Conservation (phyloP, 1,140 invertebrate genomes). For the Zaprionus lachaisei region DNA sequence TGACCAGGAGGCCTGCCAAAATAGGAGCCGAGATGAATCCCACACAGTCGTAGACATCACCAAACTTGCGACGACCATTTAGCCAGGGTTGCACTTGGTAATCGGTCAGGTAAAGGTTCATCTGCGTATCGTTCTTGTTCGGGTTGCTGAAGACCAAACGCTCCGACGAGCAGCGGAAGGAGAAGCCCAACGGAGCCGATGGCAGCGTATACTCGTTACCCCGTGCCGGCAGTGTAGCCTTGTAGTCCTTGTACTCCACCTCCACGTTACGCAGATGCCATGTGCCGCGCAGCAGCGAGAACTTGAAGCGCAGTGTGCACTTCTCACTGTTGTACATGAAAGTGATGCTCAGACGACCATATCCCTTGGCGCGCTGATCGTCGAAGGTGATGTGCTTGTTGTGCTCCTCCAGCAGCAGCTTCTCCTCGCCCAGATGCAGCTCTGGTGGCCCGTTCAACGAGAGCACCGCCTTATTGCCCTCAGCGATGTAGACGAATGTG, state of each 20-base stretch:
- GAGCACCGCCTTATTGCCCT: constrained; percentile 78
- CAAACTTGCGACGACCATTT: constrained; percentile 86
- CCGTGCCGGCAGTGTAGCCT: constrained; percentile 67
- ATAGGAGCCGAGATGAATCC: constrained; percentile 96
- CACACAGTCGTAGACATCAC: constrained; percentile 93
- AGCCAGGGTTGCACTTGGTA: constrained; percentile 86
- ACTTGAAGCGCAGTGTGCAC: constrained; percentile 73
- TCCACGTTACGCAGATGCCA: constrained; percentile 86
- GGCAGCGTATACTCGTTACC: constrained; percentile 76
- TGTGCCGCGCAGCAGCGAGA: constrained; percentile 82
- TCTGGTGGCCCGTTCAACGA: constrained; percentile 67
- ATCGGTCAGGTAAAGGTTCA: constrained; percentile 84
- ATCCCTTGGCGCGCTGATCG: constrained; percentile 69
- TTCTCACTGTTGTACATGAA: constrained; percentile 71
- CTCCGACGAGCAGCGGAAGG: constrained; percentile 85
- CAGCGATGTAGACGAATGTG: constrained; percentile 73
- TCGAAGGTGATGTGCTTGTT: constrained; percentile 78
- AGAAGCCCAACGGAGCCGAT: constrained; percentile 85
- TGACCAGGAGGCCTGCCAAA: constrained; percentile 95
- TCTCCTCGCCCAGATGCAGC: constrained; percentile 56
- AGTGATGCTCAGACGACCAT: constrained; percentile 71
- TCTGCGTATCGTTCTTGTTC: constrained; percentile 66
- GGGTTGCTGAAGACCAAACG: constrained; percentile 85
- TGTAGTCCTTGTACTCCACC: constrained; percentile 79
- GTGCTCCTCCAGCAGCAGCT: constrained; percentile 62